These are phyloP conservation scores for Eulimnadia texana DNA, from an alignment of 1,140 invertebrate species.

Conservation along the genomic window DNA sequence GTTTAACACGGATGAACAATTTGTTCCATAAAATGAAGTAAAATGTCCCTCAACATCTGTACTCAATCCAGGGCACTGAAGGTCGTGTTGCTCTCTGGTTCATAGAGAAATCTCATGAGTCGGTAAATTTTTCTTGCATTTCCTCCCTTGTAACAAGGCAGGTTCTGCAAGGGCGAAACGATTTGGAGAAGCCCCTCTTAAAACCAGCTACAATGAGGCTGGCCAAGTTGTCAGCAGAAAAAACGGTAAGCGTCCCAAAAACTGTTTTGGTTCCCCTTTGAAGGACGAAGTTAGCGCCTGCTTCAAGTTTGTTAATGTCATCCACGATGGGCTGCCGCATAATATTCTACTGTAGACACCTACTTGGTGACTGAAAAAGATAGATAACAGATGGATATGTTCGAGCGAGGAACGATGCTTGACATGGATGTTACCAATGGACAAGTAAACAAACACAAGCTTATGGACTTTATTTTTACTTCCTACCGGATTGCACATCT, in stretches of 20 bases:
- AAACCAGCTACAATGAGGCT: conserved; percentile 6
- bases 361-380: conserved; percentile 4
- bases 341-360: conserved; percentile 2
- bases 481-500: conserved; percentile 12
- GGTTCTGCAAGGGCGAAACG: background rate
- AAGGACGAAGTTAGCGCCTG: conserved; percentile 4
- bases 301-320: conserved; percentile 13
- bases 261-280: conserved; percentile 1
- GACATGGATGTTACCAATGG: background rate
- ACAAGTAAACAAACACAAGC: conserved; percentile 12
- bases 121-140: conserved; percentile 9
- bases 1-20: conserved; percentile 2
- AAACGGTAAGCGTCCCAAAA: conserved; percentile 6
- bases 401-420: background rate
- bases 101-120: background rate
- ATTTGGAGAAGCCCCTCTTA: conserved; percentile 6
- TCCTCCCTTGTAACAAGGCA: background rate
- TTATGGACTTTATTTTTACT: conserved; percentile 15
- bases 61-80: conserved; percentile 6
- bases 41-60: conserved; percentile 7
- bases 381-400: conserved; percentile 5
- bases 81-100: conserved; percentile 2
- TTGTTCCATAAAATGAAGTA: background rate
- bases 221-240: conserved; percentile 11
- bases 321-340: conserved; percentile 10